Conservation (phyloP, 2,888 invertebrate species). For the Dinocampus coccinellae region DNA sequence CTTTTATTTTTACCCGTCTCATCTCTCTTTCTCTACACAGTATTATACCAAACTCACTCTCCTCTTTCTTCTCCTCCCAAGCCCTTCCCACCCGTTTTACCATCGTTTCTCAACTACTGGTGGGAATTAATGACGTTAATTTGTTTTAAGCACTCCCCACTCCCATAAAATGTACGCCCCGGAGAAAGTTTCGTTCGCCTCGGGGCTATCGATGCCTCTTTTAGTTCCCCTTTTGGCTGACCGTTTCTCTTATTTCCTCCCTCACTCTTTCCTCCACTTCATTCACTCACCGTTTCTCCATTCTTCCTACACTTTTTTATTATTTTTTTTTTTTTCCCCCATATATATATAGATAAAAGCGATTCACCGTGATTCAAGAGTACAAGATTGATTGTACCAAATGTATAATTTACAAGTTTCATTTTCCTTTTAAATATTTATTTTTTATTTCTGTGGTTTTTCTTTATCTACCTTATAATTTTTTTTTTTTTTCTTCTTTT, state of each 20-base stretch:
- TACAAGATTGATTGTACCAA: not conserved
- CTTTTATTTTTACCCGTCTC: constrained; percentile 53
- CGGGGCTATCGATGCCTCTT: constrained; percentile 46
- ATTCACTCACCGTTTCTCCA: not conserved
- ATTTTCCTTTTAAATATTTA: not conserved
- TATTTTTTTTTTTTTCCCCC: not conserved
- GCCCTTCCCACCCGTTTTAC: not conserved
- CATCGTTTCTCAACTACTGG: constrained; percentile 34
- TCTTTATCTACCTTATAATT: no score
- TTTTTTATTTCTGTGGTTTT: no score
- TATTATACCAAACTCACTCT: constrained; percentile 22
- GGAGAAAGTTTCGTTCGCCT: constrained; percentile 47
- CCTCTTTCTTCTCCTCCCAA: no score
- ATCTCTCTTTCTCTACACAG: constrained; percentile 35
- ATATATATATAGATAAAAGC: constrained; percentile 12
- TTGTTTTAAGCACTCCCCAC: constrained; percentile 53
- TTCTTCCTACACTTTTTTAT: not conserved
- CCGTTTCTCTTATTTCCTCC: constrained; percentile 39
- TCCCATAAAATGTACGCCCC: not conserved
- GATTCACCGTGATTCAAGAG: constrained; percentile 15
- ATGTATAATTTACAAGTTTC: not conserved
- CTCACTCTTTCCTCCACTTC: constrained; percentile 16
- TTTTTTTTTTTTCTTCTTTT: no score
- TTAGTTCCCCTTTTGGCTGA: constrained; percentile 34
- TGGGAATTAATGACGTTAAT: constrained; percentile 61